Evolutionary conservation across 1,140 invertebrate genomes (phyloP).

Genomic region (Bilobella aurantiaca): DNA sequence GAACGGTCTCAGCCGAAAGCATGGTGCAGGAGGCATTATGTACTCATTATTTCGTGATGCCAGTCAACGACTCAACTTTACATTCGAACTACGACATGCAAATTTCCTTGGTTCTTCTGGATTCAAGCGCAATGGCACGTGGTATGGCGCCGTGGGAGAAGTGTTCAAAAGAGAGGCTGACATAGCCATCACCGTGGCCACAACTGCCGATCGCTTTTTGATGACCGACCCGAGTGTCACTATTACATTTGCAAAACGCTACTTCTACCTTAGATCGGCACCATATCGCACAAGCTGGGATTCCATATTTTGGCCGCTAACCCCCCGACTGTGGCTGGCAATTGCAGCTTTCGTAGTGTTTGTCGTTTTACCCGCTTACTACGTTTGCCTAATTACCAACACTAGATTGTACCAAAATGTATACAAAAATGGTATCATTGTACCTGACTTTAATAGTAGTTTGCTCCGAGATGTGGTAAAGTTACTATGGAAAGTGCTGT

Average conservation of each 20-base stretch:
- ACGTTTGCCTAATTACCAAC: not conserved
- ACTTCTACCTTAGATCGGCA: not conserved
- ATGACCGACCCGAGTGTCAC: not conserved
- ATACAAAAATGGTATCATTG: not conserved
- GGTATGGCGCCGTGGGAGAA: conserved; percentile 9
- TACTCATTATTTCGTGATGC: not conserved
- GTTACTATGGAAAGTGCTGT: not conserved
- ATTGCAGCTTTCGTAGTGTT: not conserved
- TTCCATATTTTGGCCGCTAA: not conserved
- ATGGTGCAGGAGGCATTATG: not conserved
- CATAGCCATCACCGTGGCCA: not conserved
- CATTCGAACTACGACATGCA: not conserved
- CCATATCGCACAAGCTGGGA: not conserved
- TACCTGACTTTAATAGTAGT: not conserved
- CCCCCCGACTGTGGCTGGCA: not conserved
- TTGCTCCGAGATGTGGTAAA: not conserved
- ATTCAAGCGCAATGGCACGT: not conserved
- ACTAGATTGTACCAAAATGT: not conserved
- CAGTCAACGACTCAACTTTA: not conserved
- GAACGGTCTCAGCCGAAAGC: too few relatives aligned
- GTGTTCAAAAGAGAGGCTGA: conserved; percentile 6
- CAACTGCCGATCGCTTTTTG: not conserved
- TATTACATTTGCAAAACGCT: not conserved
- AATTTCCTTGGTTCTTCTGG: not conserved
- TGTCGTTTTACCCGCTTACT: not conserved